Conservation (phyloP, 2,113 vertebrate genomes). For the Tapirus terrestris region DNA sequence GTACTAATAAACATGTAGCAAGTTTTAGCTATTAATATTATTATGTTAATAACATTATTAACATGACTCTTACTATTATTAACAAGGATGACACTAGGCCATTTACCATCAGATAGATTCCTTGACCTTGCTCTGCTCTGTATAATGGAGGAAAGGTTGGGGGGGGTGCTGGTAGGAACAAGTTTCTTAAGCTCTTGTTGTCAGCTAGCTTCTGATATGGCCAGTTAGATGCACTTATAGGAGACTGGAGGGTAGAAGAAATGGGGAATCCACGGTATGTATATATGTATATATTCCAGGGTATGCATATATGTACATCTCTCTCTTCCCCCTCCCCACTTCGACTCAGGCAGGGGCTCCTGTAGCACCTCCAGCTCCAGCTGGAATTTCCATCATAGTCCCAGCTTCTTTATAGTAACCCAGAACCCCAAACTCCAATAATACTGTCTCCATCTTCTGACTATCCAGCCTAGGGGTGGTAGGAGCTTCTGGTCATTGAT, state of each 20-base stretch:
- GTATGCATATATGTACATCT: not conserved
- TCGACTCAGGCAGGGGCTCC: not conserved
- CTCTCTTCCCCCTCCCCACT: too few relatives aligned
- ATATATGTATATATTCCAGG: not conserved
- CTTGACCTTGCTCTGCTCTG: not conserved
- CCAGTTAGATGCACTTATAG: not conserved
- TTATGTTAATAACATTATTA: not conserved
- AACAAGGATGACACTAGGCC: not conserved
- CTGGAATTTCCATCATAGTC: not conserved
- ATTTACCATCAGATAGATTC: not conserved
- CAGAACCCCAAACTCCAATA: not conserved
- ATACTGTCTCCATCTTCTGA: not conserved
- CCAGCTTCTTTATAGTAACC: not conserved
- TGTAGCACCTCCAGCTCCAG: not conserved
- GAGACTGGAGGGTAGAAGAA: not conserved
- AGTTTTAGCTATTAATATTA: not conserved
- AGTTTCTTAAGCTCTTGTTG: not conserved
- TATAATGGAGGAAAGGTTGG: not conserved
- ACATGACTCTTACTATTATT: not conserved
- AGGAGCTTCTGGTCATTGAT: not conserved
- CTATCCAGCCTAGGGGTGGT: not conserved
- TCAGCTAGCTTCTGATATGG: not conserved
- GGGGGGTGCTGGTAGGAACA: rapidly evolving
- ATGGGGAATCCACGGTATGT: not conserved
- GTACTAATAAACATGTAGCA: not conserved